phyloP scores from a whole-genome alignment of 2,113 vertebrate species.

The Lanius collurio region DNA sequence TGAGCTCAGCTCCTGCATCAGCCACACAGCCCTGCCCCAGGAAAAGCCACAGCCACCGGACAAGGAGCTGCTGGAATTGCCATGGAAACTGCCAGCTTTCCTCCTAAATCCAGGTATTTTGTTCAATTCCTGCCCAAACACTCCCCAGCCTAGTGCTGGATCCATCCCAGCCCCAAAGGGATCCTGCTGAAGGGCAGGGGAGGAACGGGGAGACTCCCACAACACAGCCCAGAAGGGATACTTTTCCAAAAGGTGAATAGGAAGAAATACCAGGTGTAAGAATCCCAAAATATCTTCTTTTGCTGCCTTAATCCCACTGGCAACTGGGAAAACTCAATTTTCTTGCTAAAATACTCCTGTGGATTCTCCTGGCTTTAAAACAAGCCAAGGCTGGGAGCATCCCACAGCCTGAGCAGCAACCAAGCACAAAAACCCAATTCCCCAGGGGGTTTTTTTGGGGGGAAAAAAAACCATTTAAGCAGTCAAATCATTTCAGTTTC shows the following conservation, averaged over 20 bases:
- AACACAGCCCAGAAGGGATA: too few relatives aligned
- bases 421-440: background rate
- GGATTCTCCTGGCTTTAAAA: background rate
- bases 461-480: background rate
- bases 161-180: background rate
- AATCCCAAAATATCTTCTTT: too few relatives aligned
- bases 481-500: background rate
- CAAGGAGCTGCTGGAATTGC: accelerated
- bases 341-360: background rate
- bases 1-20: accelerated
- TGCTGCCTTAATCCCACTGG: background rate
- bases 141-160: too few relatives aligned
- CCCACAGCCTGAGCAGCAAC: background rate
- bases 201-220: background rate
- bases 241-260: background rate
- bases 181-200: background rate
- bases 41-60: accelerated
- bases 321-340: background rate
- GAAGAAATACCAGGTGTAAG: background rate
- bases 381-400: background rate
- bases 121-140: background rate
- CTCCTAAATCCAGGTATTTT: accelerated
- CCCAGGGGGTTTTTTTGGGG: accelerated
- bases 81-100: background rate
- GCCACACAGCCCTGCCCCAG: background rate